A percentile compares a stretch with the other conserved stretches of the same genome.
These are phyloP conservation scores for Archips crataeganus DNA, from an alignment of 2,888 invertebrate species.

Conservation along the genomic window DNA sequence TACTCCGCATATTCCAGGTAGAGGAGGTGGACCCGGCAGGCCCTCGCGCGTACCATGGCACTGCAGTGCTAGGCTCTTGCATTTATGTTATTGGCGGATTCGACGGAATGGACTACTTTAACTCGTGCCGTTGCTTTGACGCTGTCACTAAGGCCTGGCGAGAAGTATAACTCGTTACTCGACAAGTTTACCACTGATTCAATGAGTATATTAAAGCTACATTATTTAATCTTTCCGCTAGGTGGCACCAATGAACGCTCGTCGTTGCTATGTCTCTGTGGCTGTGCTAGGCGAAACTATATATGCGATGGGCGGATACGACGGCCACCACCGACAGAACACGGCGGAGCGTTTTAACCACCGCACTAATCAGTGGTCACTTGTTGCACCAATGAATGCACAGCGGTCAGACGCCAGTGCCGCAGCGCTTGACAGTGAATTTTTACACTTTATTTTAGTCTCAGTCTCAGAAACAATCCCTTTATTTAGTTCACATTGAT, in stretches of 20 bases:
- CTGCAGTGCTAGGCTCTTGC: slow-evolving; percentile 93
- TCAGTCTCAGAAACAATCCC: no score
- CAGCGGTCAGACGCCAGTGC: slow-evolving; percentile 97
- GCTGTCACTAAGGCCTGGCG: slow-evolving; percentile 94
- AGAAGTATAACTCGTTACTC: slow-evolving; percentile 79
- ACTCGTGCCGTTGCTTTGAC: slow-evolving; percentile 94
- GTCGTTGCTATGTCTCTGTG: slow-evolving; percentile 95
- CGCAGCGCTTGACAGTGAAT: slow-evolving; percentile 91
- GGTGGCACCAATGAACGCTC: slow-evolving; percentile 95
- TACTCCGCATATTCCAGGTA: slow-evolving; percentile 71
- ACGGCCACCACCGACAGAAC: slow-evolving; percentile 94
- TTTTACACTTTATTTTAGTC: slow-evolving; percentile 20
- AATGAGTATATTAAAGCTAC: not conserved
- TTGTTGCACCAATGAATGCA: slow-evolving; percentile 95
- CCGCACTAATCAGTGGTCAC: slow-evolving; percentile 94
- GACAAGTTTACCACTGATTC: not conserved
- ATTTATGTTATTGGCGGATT: slow-evolving; percentile 97
- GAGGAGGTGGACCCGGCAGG: slow-evolving; percentile 93
- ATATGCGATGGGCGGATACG: slow-evolving; percentile 96
- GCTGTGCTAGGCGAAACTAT: slow-evolving; percentile 91
- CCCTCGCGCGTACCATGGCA: slow-evolving; percentile 97
- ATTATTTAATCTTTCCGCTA: slow-evolving; percentile 47
- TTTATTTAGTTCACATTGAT: no score
- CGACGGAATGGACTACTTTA: slow-evolving; percentile 95
- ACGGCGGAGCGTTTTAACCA: slow-evolving; percentile 95